phyloP scores from a whole-genome alignment of 35 echinoderm and acorn worm genomes.

The Ophiothrix spiculata region DNA sequence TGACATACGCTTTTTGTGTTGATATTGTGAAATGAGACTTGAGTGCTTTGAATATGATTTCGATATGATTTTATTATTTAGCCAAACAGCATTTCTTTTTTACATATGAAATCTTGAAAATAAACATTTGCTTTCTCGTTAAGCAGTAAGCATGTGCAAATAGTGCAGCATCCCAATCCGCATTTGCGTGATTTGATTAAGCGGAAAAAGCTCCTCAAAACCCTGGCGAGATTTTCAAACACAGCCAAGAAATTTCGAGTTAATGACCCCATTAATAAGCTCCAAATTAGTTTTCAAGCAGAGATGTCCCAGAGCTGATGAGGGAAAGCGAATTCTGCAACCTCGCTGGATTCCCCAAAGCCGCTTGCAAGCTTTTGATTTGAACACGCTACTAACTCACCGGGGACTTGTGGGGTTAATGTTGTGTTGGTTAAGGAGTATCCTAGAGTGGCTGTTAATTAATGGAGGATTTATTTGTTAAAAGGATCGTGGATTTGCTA shows the following conservation, averaged over 20 bases:
- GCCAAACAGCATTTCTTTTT: no score
- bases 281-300: not conserved
- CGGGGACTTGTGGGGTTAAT: not conserved
- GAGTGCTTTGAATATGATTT: no score
- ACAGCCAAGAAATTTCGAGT: not conserved
- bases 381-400: not conserved
- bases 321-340: not conserved
- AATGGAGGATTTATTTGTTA: not conserved
- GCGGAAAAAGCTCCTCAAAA: no score
- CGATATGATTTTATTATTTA: no score
- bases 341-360: not conserved
- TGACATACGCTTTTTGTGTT: no score
- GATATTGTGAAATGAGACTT: no score
- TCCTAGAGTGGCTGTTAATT: not conserved
- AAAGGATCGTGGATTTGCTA: no score
- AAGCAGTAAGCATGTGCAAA: not conserved
- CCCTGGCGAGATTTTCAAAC: not conserved
- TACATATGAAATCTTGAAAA: not conserved
- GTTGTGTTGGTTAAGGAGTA: not conserved
- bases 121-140: not conserved
- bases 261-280: not conserved
- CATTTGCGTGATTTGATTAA: no score
- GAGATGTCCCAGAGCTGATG: not conserved
- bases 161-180: not conserved
- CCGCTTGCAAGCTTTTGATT: not conserved